Evolutionary conservation across 2,113 vertebrate genomes (phyloP), one percentile per base, ranked within the genome.

Genomic region (Aptenodytes forsteri): DNA sequence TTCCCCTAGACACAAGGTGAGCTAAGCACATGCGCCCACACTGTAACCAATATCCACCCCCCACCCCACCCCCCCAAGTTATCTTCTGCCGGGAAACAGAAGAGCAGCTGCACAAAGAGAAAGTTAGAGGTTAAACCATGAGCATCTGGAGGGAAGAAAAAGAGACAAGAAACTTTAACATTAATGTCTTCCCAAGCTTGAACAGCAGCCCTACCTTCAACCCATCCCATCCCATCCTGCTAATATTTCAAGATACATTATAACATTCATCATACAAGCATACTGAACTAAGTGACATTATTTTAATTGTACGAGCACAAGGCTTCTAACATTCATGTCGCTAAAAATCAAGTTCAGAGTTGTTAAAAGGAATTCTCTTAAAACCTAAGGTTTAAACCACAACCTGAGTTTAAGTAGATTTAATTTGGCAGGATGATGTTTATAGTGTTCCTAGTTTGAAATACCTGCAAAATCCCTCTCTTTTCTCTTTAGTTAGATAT

Each of bases 21-120:
- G 65, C 8, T 54, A 4, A 91, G 64, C 42, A 47, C 0, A 0
- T 27, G 59, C 1, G 3, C 18, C 38, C 77, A 27, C 34, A 26
- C 34, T 3, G 2, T 11, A 81, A 73, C 46, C 81, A 91, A 1
- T 6, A 21, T 6, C 4, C 25, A 7, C 7, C 23, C 16, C 7
- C 12, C 61, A 17, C 8, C 4, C 29, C 10, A 5, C 23, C 16
- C 8, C 12, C 56, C 17, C 6, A 2, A 44, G n/a, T 66, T 21
- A 16, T 44, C 80, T 78, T 71, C 36, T 52, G 55, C 49, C 5
- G 9, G n/a, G 69, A 87, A 80, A 78, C 69, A 49, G n/a, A 83
- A 65, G 40, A 79, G 52, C 72, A 90, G 73, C n/a, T 71, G 38
- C 65, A 91, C 56, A 69, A 50, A 80, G 62, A 61, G 27, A 65